These are phyloP conservation scores for Isurus oxyrinchus DNA, from an alignment of 2,113 vertebrate genomes.

Conservation along the genomic window DNA sequence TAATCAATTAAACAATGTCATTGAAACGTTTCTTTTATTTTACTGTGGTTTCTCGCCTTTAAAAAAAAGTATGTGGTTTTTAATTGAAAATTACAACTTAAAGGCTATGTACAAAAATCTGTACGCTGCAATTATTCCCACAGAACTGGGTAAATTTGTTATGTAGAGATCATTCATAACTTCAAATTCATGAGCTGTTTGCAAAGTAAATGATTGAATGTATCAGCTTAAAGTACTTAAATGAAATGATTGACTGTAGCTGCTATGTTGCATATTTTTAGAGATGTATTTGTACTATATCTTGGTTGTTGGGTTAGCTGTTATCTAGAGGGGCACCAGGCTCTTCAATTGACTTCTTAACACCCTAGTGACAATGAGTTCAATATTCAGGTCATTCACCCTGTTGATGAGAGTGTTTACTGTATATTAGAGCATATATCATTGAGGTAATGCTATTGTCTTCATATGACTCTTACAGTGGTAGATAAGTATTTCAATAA, in stretches of 20 bases:
- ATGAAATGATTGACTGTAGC: not conserved
- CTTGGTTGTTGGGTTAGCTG: constrained; percentile 8
- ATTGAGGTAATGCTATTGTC: not conserved
- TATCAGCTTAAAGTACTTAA: not conserved
- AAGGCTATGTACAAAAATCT: not conserved
- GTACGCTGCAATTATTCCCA: not conserved
- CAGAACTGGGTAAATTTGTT: not conserved
- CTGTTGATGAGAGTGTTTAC: constrained; percentile 18
- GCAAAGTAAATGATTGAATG: not conserved
- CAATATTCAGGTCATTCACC: constrained; percentile 22
- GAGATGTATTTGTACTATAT: constrained; percentile 3
- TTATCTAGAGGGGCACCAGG: not conserved
- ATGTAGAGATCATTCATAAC: not conserved
- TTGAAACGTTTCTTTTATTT: constrained; percentile 27
- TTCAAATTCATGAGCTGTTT: constrained; percentile 27
- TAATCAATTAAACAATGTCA: not conserved
- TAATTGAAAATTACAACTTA: constrained; percentile 17
- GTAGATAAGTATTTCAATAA: constrained; percentile 23
- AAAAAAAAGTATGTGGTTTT: not conserved
- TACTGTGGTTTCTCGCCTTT: not conserved
- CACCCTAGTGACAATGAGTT: constrained; percentile 21
- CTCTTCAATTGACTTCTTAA: not conserved
- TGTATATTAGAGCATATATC: constrained; percentile 32
- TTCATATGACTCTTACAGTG: not conserved
- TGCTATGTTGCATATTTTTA: not conserved